phyloP scores from a whole-genome alignment of 2,113 vertebrate genomes.

The Desmodus rotundus region DNA sequence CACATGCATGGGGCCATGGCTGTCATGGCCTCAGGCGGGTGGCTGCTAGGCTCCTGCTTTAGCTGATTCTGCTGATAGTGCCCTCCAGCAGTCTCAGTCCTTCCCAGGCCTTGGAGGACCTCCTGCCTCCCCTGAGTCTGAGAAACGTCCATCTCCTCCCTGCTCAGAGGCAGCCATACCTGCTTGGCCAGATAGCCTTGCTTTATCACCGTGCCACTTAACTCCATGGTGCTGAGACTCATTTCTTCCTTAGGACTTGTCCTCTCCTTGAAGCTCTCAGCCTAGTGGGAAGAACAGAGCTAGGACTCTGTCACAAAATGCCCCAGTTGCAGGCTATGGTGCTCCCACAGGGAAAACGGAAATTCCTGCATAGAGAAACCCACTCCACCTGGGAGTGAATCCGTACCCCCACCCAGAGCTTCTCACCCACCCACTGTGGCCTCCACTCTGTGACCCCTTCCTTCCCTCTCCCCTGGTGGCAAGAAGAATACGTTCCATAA shows the following conservation, averaged over 20 bases:
- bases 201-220: constrained; percentile 90
- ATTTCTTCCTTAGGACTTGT: constrained; percentile 85
- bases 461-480: neutral
- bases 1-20: too few relatives aligned
- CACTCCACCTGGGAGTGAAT: neutral
- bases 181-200: constrained; percentile 95
- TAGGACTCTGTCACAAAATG: neutral
- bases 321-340: neutral
- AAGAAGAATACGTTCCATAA: neutral
- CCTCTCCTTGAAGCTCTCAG: constrained; percentile 88
- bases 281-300: constrained; percentile 76
- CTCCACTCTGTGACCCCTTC: neutral
- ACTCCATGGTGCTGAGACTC: constrained; percentile 85
- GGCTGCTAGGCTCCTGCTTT: neutral
- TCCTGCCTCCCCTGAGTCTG: neutral
- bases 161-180: constrained; percentile 76
- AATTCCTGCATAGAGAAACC: neutral
- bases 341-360: neutral
- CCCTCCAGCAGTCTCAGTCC: neutral
- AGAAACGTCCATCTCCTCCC: neutral
- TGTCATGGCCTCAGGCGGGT: too few relatives aligned
- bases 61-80: neutral
- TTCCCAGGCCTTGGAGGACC: neutral
- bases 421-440: neutral
- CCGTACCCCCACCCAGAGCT: neutral